Percentiles rank a stretch among this genome's conserved stretches.
Conservation (phyloP, 2,113 vertebrate species). For the Gallinago media region DNA sequence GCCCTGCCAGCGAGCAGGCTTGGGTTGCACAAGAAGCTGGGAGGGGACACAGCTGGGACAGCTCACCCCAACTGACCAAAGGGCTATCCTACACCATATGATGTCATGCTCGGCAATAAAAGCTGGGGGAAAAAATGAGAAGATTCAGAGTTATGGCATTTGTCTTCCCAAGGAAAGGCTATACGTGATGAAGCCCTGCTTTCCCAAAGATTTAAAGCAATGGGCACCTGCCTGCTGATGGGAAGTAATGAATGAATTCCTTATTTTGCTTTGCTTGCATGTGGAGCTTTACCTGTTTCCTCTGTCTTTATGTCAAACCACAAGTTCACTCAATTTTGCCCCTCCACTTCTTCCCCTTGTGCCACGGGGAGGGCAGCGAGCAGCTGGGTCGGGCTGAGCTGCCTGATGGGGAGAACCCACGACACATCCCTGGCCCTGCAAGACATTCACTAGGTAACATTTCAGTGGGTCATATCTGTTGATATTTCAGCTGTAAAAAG, state of each 20-base stretch:
- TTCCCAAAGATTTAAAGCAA: neutral
- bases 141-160: neutral
- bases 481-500: neutral
- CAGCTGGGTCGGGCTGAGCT: neutral
- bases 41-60: neutral
- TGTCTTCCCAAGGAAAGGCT: neutral
- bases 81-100: neutral
- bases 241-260: neutral
- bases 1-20: accelerated
- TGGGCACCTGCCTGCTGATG: neutral
- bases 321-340: neutral
- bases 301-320: neutral
- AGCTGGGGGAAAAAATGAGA: neutral
- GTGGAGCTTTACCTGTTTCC: neutral
- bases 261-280: neutral
- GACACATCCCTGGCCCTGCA: neutral
- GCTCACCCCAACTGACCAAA: neutral
- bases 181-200: accelerated
- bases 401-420: neutral
- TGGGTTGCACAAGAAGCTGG: neutral
- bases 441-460: neutral
- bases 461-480: neutral
- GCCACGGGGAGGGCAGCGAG: neutral
- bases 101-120: neutral
- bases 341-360: neutral